Evolutionary conservation across 1,140 invertebrate genomes (phyloP), one percentile per base, ranked within the genome.

Genomic region (Lerema accius): DNA sequence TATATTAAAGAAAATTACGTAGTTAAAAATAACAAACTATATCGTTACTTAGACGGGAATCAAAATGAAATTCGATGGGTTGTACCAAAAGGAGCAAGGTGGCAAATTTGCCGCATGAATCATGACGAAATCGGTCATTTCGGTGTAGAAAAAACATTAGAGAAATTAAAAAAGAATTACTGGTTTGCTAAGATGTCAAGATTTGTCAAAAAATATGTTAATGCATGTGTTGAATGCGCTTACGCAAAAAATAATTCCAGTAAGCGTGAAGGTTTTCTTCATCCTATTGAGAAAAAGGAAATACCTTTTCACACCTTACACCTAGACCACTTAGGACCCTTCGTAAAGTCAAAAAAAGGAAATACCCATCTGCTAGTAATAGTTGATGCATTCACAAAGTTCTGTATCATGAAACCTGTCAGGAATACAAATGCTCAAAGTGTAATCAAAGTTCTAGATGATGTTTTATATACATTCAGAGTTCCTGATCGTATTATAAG

Each of bases 401-500:
- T 23, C 15, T 15, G 37, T 9, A 39, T 56, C 26, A 9, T 23
- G 1, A 40, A 7, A n/a, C 39, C 51, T 10, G 17, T 13, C n/a
- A 56, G 11, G 17, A 23, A 42, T 26, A 23, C 17, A 3, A 45
- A 45, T 10, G 14, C 43, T 0, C 13, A 45, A 11, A 45, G 7
- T 45, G 17, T 23, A 0, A 45, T 23, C 4, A 45, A 16, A 19
- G 7, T 19, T 5, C 11, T 45, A 5, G 9, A 45, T 19, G n/a
- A 45, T 23, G n/a, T 45, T 4, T 23, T 45, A 3, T 45, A 45
- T 11, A 4, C 17, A 3, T 45, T 45, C 7, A 4, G 63, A 7
- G 10, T 9, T 2, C 63, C 67, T 6, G 59, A 65, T n/a, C 43
- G 67, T 4, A 39, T 69, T 0, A 59, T 69, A 14, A 59, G 26